Evolutionary conservation across 2,113 vertebrate genomes (phyloP).

Genomic region (Meleagris gallopavo): DNA sequence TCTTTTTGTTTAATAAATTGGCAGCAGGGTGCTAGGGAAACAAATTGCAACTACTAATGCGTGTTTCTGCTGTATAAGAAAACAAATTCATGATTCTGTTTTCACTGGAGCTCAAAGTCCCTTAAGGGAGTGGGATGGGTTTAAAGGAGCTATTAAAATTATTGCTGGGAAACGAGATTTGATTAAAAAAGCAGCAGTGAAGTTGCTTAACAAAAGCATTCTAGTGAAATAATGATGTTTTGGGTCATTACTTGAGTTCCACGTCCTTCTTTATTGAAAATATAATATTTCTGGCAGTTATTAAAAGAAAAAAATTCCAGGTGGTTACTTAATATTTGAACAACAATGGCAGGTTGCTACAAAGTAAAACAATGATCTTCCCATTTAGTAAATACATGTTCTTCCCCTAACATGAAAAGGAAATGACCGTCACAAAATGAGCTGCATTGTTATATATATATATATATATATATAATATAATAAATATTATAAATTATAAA

Average conservation of each 20-base stretch:
- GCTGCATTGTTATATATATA: not conserved
- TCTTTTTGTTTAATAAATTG: not conserved
- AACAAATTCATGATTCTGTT: conserved; percentile 5
- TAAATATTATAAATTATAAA: too few species aligned
- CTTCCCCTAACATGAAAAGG: not conserved
- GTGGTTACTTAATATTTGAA: not conserved
- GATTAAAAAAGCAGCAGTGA: conserved; percentile 3
- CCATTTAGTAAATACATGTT: not conserved
- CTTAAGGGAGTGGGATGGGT: not conserved
- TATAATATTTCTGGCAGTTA: too few species aligned
- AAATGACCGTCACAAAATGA: not conserved
- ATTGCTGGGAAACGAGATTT: conserved; percentile 29
- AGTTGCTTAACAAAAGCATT: not conserved
- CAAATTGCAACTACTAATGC: not conserved
- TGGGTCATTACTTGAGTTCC: not conserved
- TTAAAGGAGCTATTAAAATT: conserved; percentile 46
- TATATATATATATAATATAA: too few species aligned
- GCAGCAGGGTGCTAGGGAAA: conserved; percentile 30
- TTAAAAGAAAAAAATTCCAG: not conserved
- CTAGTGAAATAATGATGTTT: not conserved
- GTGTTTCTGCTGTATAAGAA: not conserved
- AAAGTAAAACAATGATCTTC: not conserved
- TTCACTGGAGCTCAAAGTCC: not conserved
- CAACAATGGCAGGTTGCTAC: not conserved
- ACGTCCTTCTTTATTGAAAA: not conserved